Percentiles rank a stretch among this genome's conserved stretches.
Conservation (phyloP, 2,113 vertebrate genomes). For the Bostrychus sinensis region DNA sequence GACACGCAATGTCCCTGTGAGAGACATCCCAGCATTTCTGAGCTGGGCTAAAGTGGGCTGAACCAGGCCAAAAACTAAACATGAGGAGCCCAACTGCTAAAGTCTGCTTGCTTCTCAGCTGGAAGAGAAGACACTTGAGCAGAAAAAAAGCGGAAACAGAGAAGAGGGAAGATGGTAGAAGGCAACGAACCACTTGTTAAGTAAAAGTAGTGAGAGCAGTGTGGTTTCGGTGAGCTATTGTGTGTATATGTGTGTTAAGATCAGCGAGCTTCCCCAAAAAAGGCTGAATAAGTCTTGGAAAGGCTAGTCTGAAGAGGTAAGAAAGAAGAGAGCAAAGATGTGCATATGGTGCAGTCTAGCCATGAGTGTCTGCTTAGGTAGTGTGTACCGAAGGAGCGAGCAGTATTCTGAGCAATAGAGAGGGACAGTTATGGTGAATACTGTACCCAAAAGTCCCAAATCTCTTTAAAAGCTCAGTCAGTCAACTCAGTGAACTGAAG, state of each 20-base stretch:
- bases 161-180: constrained; percentile 42
- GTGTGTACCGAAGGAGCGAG: constrained; percentile 34
- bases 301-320: constrained; percentile 34
- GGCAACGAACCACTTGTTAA: constrained; percentile 47
- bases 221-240: constrained; percentile 51
- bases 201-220: constrained; percentile 47
- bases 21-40: constrained; percentile 96
- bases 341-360: constrained; percentile 44
- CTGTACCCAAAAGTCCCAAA: constrained; percentile 14
- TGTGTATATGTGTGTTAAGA: constrained; percentile 56
- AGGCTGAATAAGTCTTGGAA: constrained; percentile 45
- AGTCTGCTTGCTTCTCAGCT: constrained; percentile 63
- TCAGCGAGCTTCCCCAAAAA: constrained; percentile 49
- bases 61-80: constrained; percentile 57
- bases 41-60: constrained; percentile 98
- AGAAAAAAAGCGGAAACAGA: constrained; percentile 35
- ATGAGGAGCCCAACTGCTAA: constrained; percentile 58
- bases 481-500: constrained; percentile 13
- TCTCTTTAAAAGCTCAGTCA: constrained; percentile 25
- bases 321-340: constrained; percentile 32
- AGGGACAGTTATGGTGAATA: constrained; percentile 32
- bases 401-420: constrained; percentile 43
- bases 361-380: constrained; percentile 37
- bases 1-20: constrained; percentile 94
- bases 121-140: constrained; percentile 57